Evolutionary conservation across 2,888 invertebrate species (phyloP), one percentile per base, ranked within the genome.

Genomic region (Apotomis betuletana): DNA sequence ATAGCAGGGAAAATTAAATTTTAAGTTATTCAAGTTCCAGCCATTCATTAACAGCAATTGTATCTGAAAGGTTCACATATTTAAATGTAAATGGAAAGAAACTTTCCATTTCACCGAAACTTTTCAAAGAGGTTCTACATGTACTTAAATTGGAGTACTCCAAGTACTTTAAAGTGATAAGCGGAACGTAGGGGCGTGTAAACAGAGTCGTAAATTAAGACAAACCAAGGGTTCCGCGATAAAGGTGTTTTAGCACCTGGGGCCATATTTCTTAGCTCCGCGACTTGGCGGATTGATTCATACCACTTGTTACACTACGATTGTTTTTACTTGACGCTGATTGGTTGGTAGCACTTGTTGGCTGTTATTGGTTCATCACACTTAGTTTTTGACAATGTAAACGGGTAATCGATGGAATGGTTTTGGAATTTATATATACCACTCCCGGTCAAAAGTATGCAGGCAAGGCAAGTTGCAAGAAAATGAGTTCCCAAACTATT

Each of bases 141-240:
- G 9, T 49, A 8, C 13, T 64, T 3, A 12, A 64, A 44, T 64
- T 27, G 44, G 57, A 41, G 54, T 57, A 27, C 46, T 4, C 55
- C n/a, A 46, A 65, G 54, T 57, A 65, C n/a, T 65, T 55, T 55
- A 55, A 64, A 65, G 65, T 65, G 65, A 65, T 65, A 57, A 65
- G 36, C 38, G 44, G 54, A 65, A 65, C 65, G 55, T n/a, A 65
- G 65, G 46, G 65, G 65, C 57, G 57, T 65, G 65, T 57, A 65
- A 65, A 65, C 65, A 65, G 58, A 46, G 57, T 44, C 64, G 64
- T 64, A 64, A 64, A 64, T 64, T 64, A 64, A 64, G 64, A 54
- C 64, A 64, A 55, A 58, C 54, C 64, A n/a, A 55, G 65, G 57
- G 46, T 57, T 64, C 46, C 55, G 44, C 54, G 46, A 65, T 65